These are phyloP conservation scores for Astyanax mexicanus DNA, from an alignment of 2,797 vertebrate species.

Conservation along the genomic window DNA sequence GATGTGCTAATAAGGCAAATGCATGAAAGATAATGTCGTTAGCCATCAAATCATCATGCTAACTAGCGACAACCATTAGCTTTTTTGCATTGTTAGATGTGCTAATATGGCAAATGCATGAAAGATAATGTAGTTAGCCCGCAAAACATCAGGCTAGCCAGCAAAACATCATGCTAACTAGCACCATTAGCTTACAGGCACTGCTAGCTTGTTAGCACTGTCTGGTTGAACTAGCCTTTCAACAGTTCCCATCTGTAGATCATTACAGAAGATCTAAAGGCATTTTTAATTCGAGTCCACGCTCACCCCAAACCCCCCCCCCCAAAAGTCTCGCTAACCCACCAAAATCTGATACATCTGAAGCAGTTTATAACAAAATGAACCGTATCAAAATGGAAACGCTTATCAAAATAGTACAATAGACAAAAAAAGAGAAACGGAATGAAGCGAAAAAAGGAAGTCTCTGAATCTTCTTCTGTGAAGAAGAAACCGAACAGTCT, in stretches of 20 bases:
- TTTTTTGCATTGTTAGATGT: too few relatives aligned
- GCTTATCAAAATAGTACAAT: background rate
- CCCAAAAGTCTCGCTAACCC: background rate
- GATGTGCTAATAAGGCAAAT: too few relatives aligned
- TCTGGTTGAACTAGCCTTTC: background rate
- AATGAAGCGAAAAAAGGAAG: background rate
- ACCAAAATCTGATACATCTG: background rate
- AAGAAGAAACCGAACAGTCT: background rate
- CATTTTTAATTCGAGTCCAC: background rate
- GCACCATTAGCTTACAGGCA: background rate
- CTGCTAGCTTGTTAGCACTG: background rate
- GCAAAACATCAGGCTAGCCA: background rate
- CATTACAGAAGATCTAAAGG: background rate
- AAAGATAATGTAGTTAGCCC: background rate
- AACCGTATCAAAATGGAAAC: constrained; percentile 20
- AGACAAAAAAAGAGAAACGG: background rate
- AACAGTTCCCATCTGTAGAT: background rate
- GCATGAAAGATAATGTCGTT: too few relatives aligned
- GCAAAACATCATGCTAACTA: background rate
- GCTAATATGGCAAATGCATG: background rate
- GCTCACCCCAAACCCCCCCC: background rate
- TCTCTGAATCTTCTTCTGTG: background rate
- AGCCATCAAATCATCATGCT: too few relatives aligned
- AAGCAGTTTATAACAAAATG: background rate
- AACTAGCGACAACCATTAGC: too few relatives aligned